Evolutionary conservation across 37 sponge, comb jelly and placozoan species (phyloP), one percentile per base, ranked within the genome.

Genomic region (Bolinopsis microptera): DNA sequence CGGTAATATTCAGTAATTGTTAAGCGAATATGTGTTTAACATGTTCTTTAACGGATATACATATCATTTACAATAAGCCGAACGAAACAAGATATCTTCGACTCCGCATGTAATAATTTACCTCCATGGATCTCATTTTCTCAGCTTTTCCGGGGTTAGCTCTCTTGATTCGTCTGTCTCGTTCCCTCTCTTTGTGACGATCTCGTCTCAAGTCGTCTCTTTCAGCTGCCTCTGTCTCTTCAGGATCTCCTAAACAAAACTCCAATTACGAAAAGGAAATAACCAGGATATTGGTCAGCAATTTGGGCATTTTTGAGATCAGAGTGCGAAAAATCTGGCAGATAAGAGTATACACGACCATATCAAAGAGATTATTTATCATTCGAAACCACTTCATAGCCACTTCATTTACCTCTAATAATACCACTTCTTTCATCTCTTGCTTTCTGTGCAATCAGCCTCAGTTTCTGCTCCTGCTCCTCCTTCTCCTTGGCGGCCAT

Each of bases 151-250:
- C 93, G 25, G 88, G 92, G 27, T 93, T 95, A 38, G 98, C 97
- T 30, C 93, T 94, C 69, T 95, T 97, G 40, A 99, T 82, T 36
- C 99, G 92, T 38, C 98, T 95, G 92, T 97, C 95, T 40, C 99
- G 92, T 92, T 99, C 98, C 38, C 99, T 94, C 72, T 99, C 99
- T 92, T 96, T 97, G 99, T 97, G 99, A 35, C 99, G 88, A 69
- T 99, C 99, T 35, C 96, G 90, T 68, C 98, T 94, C 72, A 99
- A 93, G 35, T 97, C 94, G 26, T 99, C 99, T 76, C 99, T 92
- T 94, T 96, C 96, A 83, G 92, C 72, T 3, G 92, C 94, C 28
- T 95, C 96, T n/a, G 41, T 38, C 1, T 86, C 90, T 3, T 86
- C 90, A 13, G 32, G 38, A n/a, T 86, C 90, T 9, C 61, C 90